A percentile compares a stretch with the other conserved stretches of the same genome.
Conservation (phyloP, 1,140 invertebrate genomes). For the Drosophila nebulosa region DNA sequence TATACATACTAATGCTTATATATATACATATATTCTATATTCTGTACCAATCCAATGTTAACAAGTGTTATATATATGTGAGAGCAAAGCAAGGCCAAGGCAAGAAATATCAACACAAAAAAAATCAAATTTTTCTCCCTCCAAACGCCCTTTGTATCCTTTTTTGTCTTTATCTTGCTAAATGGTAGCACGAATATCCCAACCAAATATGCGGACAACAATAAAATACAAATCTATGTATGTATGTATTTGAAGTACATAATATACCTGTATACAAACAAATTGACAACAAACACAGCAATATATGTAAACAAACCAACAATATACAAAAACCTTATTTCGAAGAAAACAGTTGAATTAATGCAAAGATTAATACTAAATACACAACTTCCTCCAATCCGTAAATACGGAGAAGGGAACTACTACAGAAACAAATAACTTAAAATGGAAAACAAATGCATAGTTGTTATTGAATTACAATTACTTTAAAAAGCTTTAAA, state of each 20-base stretch:
- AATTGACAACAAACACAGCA: background rate
- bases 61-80: slow-evolving; percentile 14
- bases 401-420: background rate
- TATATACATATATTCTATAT: slow-evolving; percentile 33
- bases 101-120: slow-evolving; percentile 2
- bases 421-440: slow-evolving; percentile 27
- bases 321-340: background rate
- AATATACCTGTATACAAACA: background rate
- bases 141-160: background rate
- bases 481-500: slow-evolving; percentile 76
- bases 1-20: slow-evolving; percentile 24
- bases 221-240: background rate
- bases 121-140: slow-evolving; percentile 7
- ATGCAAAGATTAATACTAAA: background rate
- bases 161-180: slow-evolving; percentile 27
- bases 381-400: background rate
- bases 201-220: slow-evolving; percentile 46
- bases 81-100: background rate
- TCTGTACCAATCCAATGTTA: slow-evolving; percentile 25
- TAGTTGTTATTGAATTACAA: slow-evolving; percentile 61
- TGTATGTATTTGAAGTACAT: background rate
- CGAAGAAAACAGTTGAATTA: background rate
- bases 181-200: slow-evolving; percentile 65
- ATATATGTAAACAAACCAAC: background rate
- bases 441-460: slow-evolving; percentile 29